These are phyloP conservation scores for Acanthisitta chloris DNA, from an alignment of 2,113 vertebrate genomes.

Conservation along the genomic window DNA sequence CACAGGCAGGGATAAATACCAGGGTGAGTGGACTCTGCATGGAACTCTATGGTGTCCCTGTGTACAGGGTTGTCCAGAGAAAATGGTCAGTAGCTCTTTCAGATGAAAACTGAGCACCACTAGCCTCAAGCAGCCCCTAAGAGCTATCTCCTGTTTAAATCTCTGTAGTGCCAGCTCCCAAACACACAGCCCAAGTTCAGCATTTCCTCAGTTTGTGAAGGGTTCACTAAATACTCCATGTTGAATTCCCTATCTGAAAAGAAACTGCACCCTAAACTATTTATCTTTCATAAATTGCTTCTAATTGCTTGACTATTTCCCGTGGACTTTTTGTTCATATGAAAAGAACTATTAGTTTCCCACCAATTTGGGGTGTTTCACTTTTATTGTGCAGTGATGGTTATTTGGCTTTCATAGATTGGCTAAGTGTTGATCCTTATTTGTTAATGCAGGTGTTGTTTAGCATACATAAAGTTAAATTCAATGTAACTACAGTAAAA, in stretches of 20 bases:
- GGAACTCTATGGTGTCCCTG: not conserved
- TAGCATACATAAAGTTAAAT: not conserved
- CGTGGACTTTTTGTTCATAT: constrained; percentile 1
- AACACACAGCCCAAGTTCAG: not conserved
- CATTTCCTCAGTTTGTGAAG: not conserved
- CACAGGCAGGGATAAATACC: not conserved
- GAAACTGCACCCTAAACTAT: not conserved
- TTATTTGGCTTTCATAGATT: constrained; percentile 28
- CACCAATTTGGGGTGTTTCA: not conserved
- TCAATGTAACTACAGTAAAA: not conserved
- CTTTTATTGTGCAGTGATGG: not conserved
- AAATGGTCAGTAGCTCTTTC: not conserved
- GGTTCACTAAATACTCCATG: not conserved
- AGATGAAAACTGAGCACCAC: not conserved
- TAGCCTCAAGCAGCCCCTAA: not conserved
- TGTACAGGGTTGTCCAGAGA: not conserved
- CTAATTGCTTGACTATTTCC: constrained; percentile 26
- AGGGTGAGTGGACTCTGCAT: not conserved
- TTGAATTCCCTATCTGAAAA: not conserved
- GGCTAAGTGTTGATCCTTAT: not conserved
- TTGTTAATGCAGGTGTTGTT: constrained; percentile 4
- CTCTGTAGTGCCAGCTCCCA: not conserved
- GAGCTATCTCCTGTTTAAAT: not conserved
- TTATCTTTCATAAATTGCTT: constrained; percentile 2
- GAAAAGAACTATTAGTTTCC: constrained; percentile 11